Base-by-base conservation (phyloP, 2,113 vertebrate species). In the Charina bottae region DNA sequence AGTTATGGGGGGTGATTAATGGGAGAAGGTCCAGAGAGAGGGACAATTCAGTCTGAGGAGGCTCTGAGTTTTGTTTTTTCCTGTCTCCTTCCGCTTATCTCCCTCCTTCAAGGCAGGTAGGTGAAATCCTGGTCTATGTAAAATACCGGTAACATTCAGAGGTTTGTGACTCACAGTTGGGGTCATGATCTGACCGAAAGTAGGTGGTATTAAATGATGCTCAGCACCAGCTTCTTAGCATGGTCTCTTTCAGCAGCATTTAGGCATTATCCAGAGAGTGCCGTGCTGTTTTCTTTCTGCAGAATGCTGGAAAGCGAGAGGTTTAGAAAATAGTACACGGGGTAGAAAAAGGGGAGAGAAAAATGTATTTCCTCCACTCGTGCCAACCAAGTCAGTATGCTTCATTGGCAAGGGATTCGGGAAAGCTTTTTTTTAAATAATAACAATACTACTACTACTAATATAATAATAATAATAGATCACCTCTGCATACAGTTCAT, bases 61-160 rank as follows among this genome's bases (percentile, higher is more conserved):
- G 13, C 33, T 64, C 62, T 59, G n/a, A 23, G 0, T 33, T 9
- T 10, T 23, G 17, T 3, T 0, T 33, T 37, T 89, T 72, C n/a
- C 53, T 83, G 0, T 7, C 6, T 87, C 53, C 49, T 68, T 85
- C 68, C 42, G 62, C 88, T 3, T 17, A 0, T 53, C 90, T 87
- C 15, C 1, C 72, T 9, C 59, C 91, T 4, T 90, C 92, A 95
- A 94, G 8, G 6, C 53, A n/a, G 26, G 58, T 42, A 42, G 37
- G 46, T 12, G 23, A 26, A 23, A 37, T 53, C 59, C 49, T 11
- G 6, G 37, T 46, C 58, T 46, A 28, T 26, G 42, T 90, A 49
- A 85, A 85, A 60, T 59, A 60, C 42, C 26, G 28, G 17, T 37
- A 24, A 91, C 11, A 42, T 7, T 3, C 26, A 24, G 46, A 46